A percentile compares a stretch with the other conserved stretches of the same genome.
Conservation (phyloP, 2,888 invertebrate genomes). For the Ochropleura leucogaster region DNA sequence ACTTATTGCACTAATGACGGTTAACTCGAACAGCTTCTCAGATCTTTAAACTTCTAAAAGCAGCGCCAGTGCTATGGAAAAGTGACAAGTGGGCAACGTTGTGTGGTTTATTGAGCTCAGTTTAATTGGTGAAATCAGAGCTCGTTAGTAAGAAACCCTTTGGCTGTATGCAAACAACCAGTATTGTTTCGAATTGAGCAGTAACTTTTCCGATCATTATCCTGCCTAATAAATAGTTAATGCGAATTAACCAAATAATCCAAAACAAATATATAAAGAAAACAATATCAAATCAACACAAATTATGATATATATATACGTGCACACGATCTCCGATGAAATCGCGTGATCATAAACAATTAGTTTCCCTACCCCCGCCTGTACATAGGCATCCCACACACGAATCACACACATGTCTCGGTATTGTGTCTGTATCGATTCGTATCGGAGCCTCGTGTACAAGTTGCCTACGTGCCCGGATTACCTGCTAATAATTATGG, state of each 20-base stretch:
- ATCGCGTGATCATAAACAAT: conserved; percentile 31
- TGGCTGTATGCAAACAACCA: not conserved
- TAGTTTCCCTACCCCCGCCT: not conserved
- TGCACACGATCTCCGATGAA: not conserved
- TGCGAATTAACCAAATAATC: not conserved
- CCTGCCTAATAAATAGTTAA: not conserved
- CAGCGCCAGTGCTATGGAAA: not conserved
- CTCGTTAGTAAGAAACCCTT: not conserved
- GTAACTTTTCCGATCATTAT: not conserved
- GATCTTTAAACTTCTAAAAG: not conserved
- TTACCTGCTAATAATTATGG: conserved; percentile 37
- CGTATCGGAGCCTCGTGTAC: conserved; percentile 12
- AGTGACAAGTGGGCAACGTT: not conserved
- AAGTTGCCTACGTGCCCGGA: conserved; percentile 37
- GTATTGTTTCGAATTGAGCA: not conserved
- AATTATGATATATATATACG: conserved; percentile 9
- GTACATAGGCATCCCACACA: conserved; percentile 6
- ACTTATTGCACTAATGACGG: not conserved
- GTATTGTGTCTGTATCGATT: conserved; percentile 12
- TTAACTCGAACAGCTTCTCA: not conserved
- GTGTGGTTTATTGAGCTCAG: not conserved
- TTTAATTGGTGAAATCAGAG: not conserved
- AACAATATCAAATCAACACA: not conserved
- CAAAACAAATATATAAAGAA: not conserved
- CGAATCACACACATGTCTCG: not conserved